These are phyloP conservation scores for Drosophila atroscutellata DNA, from an alignment of 2,888 invertebrate species.

Conservation along the genomic window DNA sequence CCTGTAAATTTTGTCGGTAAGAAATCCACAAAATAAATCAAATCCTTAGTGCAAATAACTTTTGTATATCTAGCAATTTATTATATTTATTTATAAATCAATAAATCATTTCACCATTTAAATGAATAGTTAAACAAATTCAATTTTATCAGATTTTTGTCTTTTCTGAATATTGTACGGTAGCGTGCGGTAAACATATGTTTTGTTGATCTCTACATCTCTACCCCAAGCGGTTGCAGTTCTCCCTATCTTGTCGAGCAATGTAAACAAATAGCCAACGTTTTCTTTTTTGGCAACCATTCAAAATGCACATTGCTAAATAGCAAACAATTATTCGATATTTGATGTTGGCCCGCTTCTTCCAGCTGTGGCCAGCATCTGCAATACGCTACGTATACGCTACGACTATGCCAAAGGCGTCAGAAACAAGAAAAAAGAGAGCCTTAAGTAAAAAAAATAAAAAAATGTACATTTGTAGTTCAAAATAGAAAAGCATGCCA, in stretches of 20 bases:
- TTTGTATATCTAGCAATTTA: neutral
- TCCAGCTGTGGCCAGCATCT: slow-evolving; percentile 32
- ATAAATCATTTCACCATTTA: neutral
- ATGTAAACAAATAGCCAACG: slow-evolving; percentile 46
- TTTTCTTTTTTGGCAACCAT: slow-evolving; percentile 62
- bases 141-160: neutral
- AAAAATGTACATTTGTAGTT: slow-evolving; percentile 10
- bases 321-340: slow-evolving; percentile 69
- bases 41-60: neutral
- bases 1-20: neutral
- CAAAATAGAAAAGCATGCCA: slow-evolving; percentile 12
- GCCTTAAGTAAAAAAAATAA: neutral
- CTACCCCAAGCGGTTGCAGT: neutral
- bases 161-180: neutral
- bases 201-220: slow-evolving; percentile 21
- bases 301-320: slow-evolving; percentile 61
- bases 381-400: slow-evolving; percentile 58
- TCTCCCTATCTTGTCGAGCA: neutral
- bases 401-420: slow-evolving; percentile 30
- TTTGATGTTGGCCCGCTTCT: slow-evolving; percentile 44
- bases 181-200: slow-evolving; percentile 8
- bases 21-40: neutral
- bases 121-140: neutral
- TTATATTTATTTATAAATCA: neutral
- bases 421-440: slow-evolving; percentile 10